These are phyloP conservation scores for Regulus satrapa DNA, from an alignment of 2,113 vertebrate species.

Conservation along the genomic window DNA sequence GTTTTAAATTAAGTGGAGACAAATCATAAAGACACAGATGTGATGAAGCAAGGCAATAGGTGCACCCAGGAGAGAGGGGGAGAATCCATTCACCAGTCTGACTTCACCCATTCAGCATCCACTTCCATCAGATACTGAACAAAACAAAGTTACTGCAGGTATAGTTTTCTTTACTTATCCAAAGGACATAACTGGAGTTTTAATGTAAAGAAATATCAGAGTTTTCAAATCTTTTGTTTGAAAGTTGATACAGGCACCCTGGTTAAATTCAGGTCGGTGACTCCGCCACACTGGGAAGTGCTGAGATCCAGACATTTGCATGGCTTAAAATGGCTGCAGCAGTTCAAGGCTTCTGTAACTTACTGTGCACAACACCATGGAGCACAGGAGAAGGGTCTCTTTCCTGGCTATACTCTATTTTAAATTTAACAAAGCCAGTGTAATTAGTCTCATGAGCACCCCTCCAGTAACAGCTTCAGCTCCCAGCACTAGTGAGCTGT, in stretches of 20 bases:
- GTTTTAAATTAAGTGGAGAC: neutral
- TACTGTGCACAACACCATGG: neutral
- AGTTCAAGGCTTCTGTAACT: constrained; percentile 6
- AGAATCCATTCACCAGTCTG: neutral
- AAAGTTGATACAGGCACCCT: neutral
- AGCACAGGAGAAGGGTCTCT: neutral
- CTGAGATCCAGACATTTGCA: neutral
- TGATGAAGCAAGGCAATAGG: neutral
- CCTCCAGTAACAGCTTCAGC: constrained; percentile 39
- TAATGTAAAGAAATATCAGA: neutral
- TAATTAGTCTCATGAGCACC: constrained; percentile 61
- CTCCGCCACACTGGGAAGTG: neutral
- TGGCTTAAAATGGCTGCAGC: constrained; percentile 52
- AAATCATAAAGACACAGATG: neutral
- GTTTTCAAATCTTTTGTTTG: neutral
- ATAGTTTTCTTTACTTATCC: neutral
- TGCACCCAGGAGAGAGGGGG: neutral
- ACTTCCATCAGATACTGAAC: neutral
- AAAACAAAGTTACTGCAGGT: neutral
- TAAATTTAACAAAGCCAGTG: constrained; percentile 56
- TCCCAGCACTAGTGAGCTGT: constrained; percentile 32
- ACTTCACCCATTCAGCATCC: neutral
- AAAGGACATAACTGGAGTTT: neutral
- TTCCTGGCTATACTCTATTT: constrained; percentile 29
- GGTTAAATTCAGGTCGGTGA: neutral